Base-by-base conservation (phyloP, 2,888 invertebrate genomes). In the Neoitamus cyanurus region DNA sequence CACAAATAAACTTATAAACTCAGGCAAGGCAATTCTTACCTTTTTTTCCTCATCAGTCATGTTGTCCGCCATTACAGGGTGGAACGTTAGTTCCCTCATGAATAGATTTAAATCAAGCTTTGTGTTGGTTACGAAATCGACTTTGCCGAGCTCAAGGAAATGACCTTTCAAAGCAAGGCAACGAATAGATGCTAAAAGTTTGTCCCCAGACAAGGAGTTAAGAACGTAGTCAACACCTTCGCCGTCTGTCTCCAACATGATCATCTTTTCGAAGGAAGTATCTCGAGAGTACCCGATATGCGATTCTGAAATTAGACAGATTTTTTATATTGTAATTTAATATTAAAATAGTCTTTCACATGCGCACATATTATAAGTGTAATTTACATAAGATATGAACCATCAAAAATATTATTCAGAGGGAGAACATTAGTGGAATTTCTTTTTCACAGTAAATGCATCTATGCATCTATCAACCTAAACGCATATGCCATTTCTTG, bases 181-280 rank as follows among this genome's bases (percentile, higher is more conserved):
- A 2, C 94, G 91, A 0, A 94, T 90, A 0, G 94, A 94, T 0
- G 94, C 96, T 88, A 94, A 93, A 0, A 98, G 92, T 90, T 98
- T 98, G 72, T 99, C 98, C 88, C 97, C 98, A 0, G 98, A 94
- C 68, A 99, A 91, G 0, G 98, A 98, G 90, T 99, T 99, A 6
- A 97, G 92, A 13, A 99, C 96, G 83, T 98, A 92, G 89, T 99
- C 97, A 0, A 99, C 98, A 46, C 98, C 98, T 87, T 93, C 93
- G 11, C 98, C 98, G 6, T 95, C 93, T 0, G 98, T 98, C 88
- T 94, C 93, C 73, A 92, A 92, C 87, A 95, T 93, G 83, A 99
- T 93, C 93, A 98, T 94, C 87, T 94, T 93, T 90, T 98, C 98
- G 90, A 99, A 99, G 0, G 95, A 94, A 0, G 94, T 93, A 89